Evolutionary conservation across 2,797 vertebrate genomes (phyloP), one percentile per base, ranked within the genome.

Genomic region (Schizopygopsis pylzovi): DNA sequence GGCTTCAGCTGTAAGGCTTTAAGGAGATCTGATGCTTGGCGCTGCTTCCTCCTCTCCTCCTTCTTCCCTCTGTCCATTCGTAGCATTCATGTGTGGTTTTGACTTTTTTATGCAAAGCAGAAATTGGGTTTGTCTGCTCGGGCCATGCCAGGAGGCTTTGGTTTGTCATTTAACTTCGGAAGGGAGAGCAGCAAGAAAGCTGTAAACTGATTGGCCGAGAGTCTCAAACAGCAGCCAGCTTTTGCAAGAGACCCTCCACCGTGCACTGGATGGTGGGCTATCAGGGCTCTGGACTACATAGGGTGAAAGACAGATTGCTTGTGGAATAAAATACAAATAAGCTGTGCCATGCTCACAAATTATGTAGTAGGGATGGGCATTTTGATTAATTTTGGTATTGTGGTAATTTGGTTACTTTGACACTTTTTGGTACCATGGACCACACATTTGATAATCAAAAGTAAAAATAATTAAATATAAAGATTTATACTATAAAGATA

Each of bases 41-140:
- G 28, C 79, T 85, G 41, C 67, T 68, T 82, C 68, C 79, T 87
- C 61, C 72, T 84, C 81, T 85, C 81, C 56, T 83, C 76, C 76
- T 83, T 75, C 67, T 85, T 81, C 72, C 81, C 81, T 75, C 84
- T 28, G 45, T 70, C 73, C 81, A 65, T 56, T 75, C 33, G n/a
- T 80, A 47, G 72, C 54, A 70, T 56, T 86, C 3, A 68, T 86
- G 84, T 90, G 90, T 83, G 91, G 91, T 91, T 90, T 90, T 80
- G 59, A 76, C 20, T 49, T 79, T 76, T 87, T 79, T 85, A 90
- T 87, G 83, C 84, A 88, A 77, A 88, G 83, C 79, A 90, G 63
- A 90, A 90, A 90, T 89, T 84, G 81, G 86, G 86, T 80, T 82
- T 20, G 83, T 86, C 70, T 87, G 85, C 75, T 81, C 12, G 47